Base-by-base conservation (phyloP, 2,888 invertebrate species). In the Drosophila fulvimacula region DNA sequence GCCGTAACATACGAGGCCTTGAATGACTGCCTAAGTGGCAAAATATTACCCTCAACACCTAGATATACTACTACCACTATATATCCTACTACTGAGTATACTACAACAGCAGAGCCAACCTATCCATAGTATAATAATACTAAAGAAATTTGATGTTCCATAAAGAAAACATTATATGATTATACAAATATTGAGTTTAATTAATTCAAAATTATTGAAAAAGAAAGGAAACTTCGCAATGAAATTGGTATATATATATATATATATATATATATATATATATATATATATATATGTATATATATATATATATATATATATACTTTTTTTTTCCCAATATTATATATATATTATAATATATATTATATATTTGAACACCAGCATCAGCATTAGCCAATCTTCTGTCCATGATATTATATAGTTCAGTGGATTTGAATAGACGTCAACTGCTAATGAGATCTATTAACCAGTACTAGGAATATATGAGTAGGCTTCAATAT, bases 1-100 rank as follows among this genome's bases (percentile, higher is more conserved):
- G 3, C 66, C 0, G 2, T 0, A 0, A 64, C 71, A 17, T 83
- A 82, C 32, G 76, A 71, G 34, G 10, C 30, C 0, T 52, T 83
- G 10, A 82, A 76, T 38, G 13, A 0, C 0, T 83, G 82, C 19
- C 62, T 82, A 0, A 56, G 6, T 7, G 53, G 57, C 13, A 34
- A 44, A 3, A 17, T 2, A n/a, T 2, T 32, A 5, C 0, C 32
- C 3, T 9, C 38, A 21, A 34, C 46, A n/a, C 21, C 46, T n/a
- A 3, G 1, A 9, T 38, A 38, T 9, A 4, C 1, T 1, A 42
- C 42, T 7, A 30, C 30, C 5, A 30, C 30, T 9, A n/a, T n/a
- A n/a, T n/a, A n/a, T n/a, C 30, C 30, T 1, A 9, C 1, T 9
- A 1, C 13, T 36, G 7, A 3, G 3, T 30, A 30, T 7, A 21